phyloP scores from a whole-genome alignment of 2,797 vertebrate species.

The Pantherophis alleghaniensis region DNA sequence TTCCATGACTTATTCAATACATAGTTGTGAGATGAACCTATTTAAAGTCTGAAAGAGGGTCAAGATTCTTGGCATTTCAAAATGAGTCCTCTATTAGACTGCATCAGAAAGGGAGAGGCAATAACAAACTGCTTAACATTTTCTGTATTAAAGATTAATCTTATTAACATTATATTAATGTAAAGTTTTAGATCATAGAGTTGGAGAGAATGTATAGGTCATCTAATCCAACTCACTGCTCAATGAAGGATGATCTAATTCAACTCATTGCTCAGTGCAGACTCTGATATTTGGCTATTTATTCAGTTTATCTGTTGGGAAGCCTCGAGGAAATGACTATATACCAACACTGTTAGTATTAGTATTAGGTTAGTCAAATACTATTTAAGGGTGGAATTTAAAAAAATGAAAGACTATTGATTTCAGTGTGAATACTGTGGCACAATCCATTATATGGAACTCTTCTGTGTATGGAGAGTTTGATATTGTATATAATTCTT shows the following conservation, averaged over 20 bases:
- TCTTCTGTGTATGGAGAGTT: not conserved
- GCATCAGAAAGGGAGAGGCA: slow-evolving; percentile 59
- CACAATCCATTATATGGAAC: not conserved
- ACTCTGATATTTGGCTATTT: not conserved
- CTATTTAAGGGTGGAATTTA: not conserved
- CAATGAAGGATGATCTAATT: not conserved
- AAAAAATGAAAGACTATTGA: not conserved
- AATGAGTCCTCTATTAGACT: slow-evolving; percentile 34
- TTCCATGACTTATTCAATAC: not conserved
- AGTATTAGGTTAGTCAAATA: not conserved
- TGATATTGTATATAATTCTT: not conserved
- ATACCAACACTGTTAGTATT: not conserved
- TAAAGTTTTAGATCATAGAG: not conserved
- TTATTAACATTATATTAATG: slow-evolving; percentile 38
- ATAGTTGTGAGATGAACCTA: not conserved
- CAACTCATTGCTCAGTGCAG: not conserved
- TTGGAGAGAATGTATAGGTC: not conserved
- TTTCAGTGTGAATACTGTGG: not conserved
- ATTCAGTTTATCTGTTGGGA: not conserved
- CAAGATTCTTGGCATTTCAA: slow-evolving; percentile 40
- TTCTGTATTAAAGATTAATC: slow-evolving; percentile 34
- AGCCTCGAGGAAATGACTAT: not conserved
- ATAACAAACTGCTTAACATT: slow-evolving; percentile 22
- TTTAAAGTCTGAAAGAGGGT: not conserved
- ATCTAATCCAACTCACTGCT: not conserved